Base-by-base conservation (phyloP, 2,797 vertebrate species). In the Pipistrellus nathusii region DNA sequence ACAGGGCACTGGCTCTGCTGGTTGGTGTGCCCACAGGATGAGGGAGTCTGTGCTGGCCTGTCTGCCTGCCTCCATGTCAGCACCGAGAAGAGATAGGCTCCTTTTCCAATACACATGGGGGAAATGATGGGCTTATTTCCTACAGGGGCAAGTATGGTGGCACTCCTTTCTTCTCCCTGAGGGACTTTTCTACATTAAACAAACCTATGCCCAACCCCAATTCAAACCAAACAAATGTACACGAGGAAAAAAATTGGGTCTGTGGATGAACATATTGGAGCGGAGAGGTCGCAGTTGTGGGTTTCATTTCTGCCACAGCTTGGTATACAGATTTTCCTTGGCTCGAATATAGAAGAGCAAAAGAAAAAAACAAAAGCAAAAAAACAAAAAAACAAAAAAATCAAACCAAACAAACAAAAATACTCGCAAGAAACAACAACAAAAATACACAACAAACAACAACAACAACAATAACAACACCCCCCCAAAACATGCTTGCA, bases 191-290 rank as follows among this genome's bases (percentile, higher is more conserved):
- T 21, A 27, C 41, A 64, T n/a, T 90, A 92, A 83, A 38, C 32
- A 92, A 93, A 88, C 55, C 87, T 13, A 18, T 13, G 6, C 21
- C 21, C 51, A 71, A 48, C 78, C 30, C 13, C 10, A 73, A 71
- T 73, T 81, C 78, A 95, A 87, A 82, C 62, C 87, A 73, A 93
- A 85, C 23, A 89, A 85, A 76, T 90, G 51, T 69, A 48, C 35
- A 10, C 68, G 48, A 46, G n/a, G 59, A 10, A 32, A 53, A 77
- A 51, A 51, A 41, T 44, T 44, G 48, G 38, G 6, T 88, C 62
- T 92, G 68, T 71, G 44, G 71, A 25, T 82, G n/a, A 91, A 91
- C 53, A 71, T 86, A 69, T 23, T 78, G 57, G 32, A 81, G 18
- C 44, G 53, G 23, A 76, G 51, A 23, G 64, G 93, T 82, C 90